Percentiles rank a stretch among this genome's conserved stretches.
Conservation (phyloP, 1,140 invertebrate species). For the Potamilus streckersoni region DNA sequence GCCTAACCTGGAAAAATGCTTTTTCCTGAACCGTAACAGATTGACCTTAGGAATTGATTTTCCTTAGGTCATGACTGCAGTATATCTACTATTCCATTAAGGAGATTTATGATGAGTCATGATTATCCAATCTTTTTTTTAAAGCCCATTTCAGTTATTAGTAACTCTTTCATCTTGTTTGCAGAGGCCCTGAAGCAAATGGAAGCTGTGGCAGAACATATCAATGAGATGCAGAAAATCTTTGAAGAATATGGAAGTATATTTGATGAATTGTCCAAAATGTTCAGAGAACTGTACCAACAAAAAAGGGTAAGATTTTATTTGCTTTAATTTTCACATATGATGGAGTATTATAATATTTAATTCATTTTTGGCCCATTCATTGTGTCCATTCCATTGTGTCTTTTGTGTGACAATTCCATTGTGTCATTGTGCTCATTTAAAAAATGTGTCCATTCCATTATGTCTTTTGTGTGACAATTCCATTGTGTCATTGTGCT, state of each 20-base stretch:
- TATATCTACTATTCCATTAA: not conserved
- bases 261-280: conserved; percentile 75
- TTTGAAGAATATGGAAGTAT: conserved; percentile 99
- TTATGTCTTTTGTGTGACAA: too few species aligned
- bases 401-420: too few species aligned
- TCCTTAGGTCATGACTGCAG: too few species aligned
- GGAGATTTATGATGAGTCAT: not conserved
- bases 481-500: too few species aligned
- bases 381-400: too few species aligned
- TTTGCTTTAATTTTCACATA: not conserved
- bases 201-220: conserved; percentile 99
- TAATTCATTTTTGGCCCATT: too few species aligned
- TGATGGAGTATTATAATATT: too few species aligned
- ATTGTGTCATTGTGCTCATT: too few species aligned
- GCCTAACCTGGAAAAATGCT: too few species aligned
- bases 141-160: not conserved
- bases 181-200: conserved; percentile 74
- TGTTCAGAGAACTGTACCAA: conserved; percentile 59
- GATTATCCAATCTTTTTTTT: not conserved
- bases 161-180: conserved; percentile 21
- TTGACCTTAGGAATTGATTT: too few species aligned
- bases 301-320: conserved; percentile 53
- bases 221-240: conserved; percentile 99
- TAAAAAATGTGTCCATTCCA: too few species aligned
- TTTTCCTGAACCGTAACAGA: too few species aligned